Evolutionary conservation across 1,140 invertebrate species (phyloP).

Genomic region (Tetramorium simillimum): DNA sequence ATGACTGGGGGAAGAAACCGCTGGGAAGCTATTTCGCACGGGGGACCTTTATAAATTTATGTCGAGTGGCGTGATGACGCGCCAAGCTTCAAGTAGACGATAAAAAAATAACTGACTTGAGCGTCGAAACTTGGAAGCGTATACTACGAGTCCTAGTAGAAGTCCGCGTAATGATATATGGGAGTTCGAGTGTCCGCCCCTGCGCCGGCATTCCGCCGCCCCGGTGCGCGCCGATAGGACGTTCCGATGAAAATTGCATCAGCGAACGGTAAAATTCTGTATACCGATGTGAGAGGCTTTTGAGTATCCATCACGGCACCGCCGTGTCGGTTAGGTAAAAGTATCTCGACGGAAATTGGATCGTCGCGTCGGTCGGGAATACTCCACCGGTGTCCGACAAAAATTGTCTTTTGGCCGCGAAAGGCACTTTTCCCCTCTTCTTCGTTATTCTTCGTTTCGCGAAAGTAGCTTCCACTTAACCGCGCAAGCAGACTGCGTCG

Average conservation of each 20-base stretch:
- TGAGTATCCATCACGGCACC: constrained; percentile 45
- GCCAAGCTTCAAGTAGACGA: constrained; percentile 43
- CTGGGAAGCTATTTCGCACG: background rate
- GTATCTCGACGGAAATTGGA: constrained; percentile 59
- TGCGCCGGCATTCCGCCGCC: background rate
- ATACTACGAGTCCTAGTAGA: constrained; percentile 38
- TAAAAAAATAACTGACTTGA: constrained; percentile 54
- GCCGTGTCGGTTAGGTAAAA: constrained; percentile 46
- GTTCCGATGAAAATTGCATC: constrained; percentile 52
- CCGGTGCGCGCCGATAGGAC: constrained; percentile 22
- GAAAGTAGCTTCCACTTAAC: background rate
- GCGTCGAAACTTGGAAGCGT: constrained; percentile 43
- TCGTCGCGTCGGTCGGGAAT: constrained; percentile 31
- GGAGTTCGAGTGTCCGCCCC: constrained; percentile 33
- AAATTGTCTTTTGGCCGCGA: constrained; percentile 43
- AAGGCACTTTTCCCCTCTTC: background rate
- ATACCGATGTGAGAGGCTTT: constrained; percentile 50
- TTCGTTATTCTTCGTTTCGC: constrained; percentile 22
- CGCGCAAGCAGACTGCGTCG: background rate
- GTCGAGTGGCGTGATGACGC: constrained; percentile 24
- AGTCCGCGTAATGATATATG: constrained; percentile 59
- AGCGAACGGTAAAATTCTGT: constrained; percentile 58
- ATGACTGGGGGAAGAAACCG: background rate
- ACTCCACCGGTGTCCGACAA: constrained; percentile 11
- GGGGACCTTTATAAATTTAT: constrained; percentile 53